Base-by-base conservation (phyloP, 2,888 invertebrate genomes). In the Dasysyrphus tricinctus region DNA sequence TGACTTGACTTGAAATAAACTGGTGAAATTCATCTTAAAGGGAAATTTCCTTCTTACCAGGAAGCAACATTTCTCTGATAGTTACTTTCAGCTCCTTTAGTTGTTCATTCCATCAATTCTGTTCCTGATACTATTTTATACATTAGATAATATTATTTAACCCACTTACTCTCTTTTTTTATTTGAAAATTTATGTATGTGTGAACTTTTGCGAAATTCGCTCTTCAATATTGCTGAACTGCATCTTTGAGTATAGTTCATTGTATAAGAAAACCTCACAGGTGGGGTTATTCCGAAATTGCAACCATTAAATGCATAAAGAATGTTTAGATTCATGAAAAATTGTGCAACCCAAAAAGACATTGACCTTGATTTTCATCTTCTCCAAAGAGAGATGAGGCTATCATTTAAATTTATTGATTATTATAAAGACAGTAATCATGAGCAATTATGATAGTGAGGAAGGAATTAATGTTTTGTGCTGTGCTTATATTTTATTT, bases 301-400 rank as follows among this genome's bases (percentile, higher is more conserved):
- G 12, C 12, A 19, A 12, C 12, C 37, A 29, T 29, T n/a, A 44
- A 63, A 44, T 34, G 47, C 16, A 67, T 49, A 34, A 8, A 39
- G 57, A 63, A 83, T 83, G 83, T 83, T 83, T 83, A 79, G 83
- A 83, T 51, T 57, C 83, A 83, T 74, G 54, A 12, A 47, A 57
- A 69, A 74, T 49, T 19, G 3, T 69, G 69, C 77, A 82, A 49
- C 11, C 16, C 57, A 69, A 63, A 70, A 72, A 83, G 83, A 83
- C 79, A 75, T 83, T 83, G 83, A 83, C 83, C 83, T 83, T 83
- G 83, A 79, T 74, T 63, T 70, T 69, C 34, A 56, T 44, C 54
- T 6, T 7, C 19, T 19, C 3, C 7, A 47, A 32, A 63, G 59
- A 63, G 78, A 74, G 61, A 47, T 69, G 24, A 74, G 47, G 39